A percentile compares a stretch with the other conserved stretches of the same genome.
Conservation (phyloP, 1,140 invertebrate genomes). For the Diuraphis noxia region DNA sequence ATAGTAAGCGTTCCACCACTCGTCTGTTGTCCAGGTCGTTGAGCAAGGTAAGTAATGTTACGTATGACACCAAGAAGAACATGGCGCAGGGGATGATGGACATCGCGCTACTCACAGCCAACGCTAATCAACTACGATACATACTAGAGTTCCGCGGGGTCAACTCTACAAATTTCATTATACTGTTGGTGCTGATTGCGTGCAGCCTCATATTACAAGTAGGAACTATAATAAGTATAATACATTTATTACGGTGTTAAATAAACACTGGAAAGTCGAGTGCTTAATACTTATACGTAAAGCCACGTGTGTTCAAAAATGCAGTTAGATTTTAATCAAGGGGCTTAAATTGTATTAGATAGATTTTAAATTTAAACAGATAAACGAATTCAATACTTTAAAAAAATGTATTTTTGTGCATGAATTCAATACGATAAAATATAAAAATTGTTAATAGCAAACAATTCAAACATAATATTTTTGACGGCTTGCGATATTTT, state of each 20-base stretch:
- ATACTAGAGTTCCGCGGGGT: constrained; percentile 71
- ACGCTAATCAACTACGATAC: constrained; percentile 86
- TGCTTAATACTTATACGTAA: background rate
- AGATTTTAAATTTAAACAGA: background rate
- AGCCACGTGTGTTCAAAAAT: background rate
- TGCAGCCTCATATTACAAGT: constrained; percentile 80
- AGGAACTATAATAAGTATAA: constrained; percentile 50
- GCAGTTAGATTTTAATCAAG: background rate
- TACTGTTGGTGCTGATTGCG: constrained; percentile 75
- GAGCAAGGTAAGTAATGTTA: constrained; percentile 29
- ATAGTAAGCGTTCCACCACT: background rate
- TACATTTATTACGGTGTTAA: background rate
- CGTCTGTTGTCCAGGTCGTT: constrained; percentile 33
- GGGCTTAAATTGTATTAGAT: too few species aligned
- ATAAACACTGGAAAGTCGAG: background rate
- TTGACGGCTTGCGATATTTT: too few species aligned
- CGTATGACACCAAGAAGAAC: constrained; percentile 72
- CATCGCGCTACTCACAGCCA: constrained; percentile 76
- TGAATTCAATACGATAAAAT: too few species aligned
- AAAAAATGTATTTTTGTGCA: too few species aligned
- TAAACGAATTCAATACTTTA: background rate
- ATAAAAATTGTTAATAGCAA: too few species aligned
- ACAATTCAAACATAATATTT: too few species aligned
- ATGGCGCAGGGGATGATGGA: constrained; percentile 91
- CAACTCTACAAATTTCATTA: constrained; percentile 74